Percentiles rank a stretch among this genome's conserved stretches.
Evolutionary conservation across 2,888 invertebrate genomes (phyloP).

Genomic region (Oscheius onirici): DNA sequence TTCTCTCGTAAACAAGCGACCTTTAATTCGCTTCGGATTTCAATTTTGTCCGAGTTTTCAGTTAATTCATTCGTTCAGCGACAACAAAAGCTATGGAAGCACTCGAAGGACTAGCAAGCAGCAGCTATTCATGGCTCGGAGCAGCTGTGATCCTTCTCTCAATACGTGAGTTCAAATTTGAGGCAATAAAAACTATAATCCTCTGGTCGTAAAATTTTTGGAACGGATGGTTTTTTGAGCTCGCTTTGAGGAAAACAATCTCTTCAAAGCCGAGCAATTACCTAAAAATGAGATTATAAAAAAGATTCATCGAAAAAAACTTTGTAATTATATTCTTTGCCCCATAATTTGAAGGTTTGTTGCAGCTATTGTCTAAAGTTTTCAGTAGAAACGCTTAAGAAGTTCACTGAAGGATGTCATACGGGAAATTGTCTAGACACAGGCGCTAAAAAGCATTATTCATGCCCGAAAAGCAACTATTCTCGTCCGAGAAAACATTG

Average conservation of each 20-base stretch:
- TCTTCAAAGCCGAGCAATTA: not conserved
- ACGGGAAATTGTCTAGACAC: too few relatives aligned
- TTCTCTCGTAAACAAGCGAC: too few relatives aligned
- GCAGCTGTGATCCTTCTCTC: not conserved
- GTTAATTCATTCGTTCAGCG: too few relatives aligned
- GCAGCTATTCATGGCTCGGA: not conserved
- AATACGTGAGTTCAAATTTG: slow-evolving; percentile 1
- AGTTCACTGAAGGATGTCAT: too few relatives aligned
- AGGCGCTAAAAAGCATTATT: too few relatives aligned
- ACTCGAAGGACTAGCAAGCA: not conserved
- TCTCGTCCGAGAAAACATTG: too few relatives aligned
- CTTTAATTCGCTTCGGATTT: too few relatives aligned
- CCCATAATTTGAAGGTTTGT: not conserved
- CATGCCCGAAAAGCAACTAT: too few relatives aligned
- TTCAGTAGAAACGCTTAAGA: too few relatives aligned
- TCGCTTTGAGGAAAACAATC: not conserved
- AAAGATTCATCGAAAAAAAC: too few relatives aligned
- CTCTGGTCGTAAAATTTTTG: not conserved
- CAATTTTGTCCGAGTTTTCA: too few relatives aligned
- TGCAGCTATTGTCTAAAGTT: too few relatives aligned
- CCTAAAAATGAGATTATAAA: not conserved
- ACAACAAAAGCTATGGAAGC: not conserved
- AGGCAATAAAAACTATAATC: not conserved
- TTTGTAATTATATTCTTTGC: not conserved
- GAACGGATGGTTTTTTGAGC: not conserved